Percentiles rank a stretch among this genome's conserved stretches.
Conservation (phyloP, 2,888 invertebrate species). For the Choreutis nemorana region DNA sequence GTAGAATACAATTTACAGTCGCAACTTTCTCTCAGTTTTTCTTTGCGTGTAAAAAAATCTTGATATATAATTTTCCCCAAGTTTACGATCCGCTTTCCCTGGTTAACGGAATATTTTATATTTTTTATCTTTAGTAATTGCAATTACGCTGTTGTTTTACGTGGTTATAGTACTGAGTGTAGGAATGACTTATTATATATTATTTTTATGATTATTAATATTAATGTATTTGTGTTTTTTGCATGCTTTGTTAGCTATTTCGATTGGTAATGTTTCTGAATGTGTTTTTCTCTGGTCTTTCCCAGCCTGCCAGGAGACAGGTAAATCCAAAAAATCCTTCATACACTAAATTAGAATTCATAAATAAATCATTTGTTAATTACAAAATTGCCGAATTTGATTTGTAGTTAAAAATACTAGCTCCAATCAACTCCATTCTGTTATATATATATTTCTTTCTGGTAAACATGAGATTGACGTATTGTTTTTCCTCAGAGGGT, state of each 20-base stretch:
- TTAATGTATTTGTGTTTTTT: conserved; percentile 17
- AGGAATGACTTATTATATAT: conserved; percentile 27
- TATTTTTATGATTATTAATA: conserved; percentile 8
- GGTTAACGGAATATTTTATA: conserved; percentile 51
- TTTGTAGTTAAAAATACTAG: too few species aligned
- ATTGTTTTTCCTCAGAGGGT: conserved; percentile 91
- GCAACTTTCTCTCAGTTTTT: conserved; percentile 46
- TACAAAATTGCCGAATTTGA: too few species aligned
- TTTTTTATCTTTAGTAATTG: conserved; percentile 45
- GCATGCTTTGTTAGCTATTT: conserved; percentile 52
- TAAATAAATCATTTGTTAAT: too few species aligned
- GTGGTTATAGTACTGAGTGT: conserved; percentile 16
- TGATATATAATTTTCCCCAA: conserved; percentile 48
- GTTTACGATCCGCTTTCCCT: conserved; percentile 53
- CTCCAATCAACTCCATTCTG: too few species aligned
- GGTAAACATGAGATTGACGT: too few species aligned
- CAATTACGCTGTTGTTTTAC: conserved; percentile 37
- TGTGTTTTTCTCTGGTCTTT: conserved; percentile 64
- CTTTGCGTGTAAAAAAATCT: conserved; percentile 62
- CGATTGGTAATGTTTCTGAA: conserved; percentile 62
- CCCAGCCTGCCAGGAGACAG: conserved; percentile 68
- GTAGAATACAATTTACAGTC: conserved; percentile 5
- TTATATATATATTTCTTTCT: too few species aligned
- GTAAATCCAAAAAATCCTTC: conserved; percentile 40
- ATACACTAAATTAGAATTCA: conserved; percentile 17